A percentile compares a stretch with the other conserved stretches of the same genome.
Conservation (phyloP, 2,888 invertebrate species). For the Onthophagus sagittarius region DNA sequence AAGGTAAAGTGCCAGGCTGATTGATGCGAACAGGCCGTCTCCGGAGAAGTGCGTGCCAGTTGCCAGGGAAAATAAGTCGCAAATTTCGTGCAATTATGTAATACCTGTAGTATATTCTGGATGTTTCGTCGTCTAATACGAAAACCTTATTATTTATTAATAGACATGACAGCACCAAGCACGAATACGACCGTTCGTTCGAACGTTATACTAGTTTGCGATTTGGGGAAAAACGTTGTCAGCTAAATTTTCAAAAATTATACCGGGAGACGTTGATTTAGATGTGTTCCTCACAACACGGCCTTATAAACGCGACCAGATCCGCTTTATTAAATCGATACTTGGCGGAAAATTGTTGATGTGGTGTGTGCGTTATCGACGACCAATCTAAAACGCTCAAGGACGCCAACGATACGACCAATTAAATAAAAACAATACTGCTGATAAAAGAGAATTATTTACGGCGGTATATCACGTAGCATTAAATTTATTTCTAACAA, state of each 20-base stretch:
- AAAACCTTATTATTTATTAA: neutral
- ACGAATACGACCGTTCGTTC: neutral
- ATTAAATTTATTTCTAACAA: neutral
- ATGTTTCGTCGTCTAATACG: neutral
- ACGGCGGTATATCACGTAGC: slow-evolving; percentile 3
- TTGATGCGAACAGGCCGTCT: slow-evolving; percentile 6
- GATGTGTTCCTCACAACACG: neutral
- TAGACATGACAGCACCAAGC: neutral
- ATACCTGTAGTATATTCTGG: neutral
- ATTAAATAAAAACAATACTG: slow-evolving; percentile 8
- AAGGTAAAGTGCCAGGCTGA: slow-evolving; percentile 5
- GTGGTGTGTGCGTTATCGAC: neutral
- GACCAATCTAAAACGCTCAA: slow-evolving; percentile 6
- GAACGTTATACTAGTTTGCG: neutral
- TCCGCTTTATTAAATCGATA: neutral
- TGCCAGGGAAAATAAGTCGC: slow-evolving; percentile 3
- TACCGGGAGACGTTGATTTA: neutral
- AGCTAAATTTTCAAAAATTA: neutral
- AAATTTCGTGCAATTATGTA: slow-evolving; percentile 11
- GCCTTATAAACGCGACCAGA: neutral
- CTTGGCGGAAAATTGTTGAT: neutral
- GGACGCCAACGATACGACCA: slow-evolving; percentile 3
- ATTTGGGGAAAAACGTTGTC: neutral
- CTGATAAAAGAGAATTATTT: slow-evolving; percentile 4
- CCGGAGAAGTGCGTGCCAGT: slow-evolving; percentile 4